Evolutionary conservation across 2,113 vertebrate species (phyloP), one percentile per base, ranked within the genome.

Genomic region (Chiloscyllium plagiosum): DNA sequence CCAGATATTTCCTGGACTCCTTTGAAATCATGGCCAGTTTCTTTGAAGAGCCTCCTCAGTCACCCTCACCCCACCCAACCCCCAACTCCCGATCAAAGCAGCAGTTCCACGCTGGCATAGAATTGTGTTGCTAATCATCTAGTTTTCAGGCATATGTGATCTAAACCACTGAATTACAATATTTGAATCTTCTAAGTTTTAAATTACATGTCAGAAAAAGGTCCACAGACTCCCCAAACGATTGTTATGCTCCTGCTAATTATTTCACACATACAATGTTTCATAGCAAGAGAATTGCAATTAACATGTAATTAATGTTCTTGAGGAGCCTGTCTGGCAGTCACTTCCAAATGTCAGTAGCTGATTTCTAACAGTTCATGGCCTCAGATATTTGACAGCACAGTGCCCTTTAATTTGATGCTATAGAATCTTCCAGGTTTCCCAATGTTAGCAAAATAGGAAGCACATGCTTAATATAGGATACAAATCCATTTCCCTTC

Each of bases 1-100:
- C 56, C 89, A 92, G 13, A 66, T 92, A n/a, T 92, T 61, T 66
- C 56, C 89, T 65, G 61, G 29, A 33, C 65, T n/a, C 33, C 56
- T 66, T 92, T 92, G 89, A 92, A 92, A 92, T 20, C 24, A 17
- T 66, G 61, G 89, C 89, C 89, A 92, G 29, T 61, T 66, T 92
- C 56, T 66, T 66, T 92, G 89, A 92, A 92, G 33, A 92, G n/a
- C 33, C 19, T 76, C 7, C 72, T 33, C 29, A 29, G 26, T 33
- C 24, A 72, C 70, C 26, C 6, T 26, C 72, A 33, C 72, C 24
- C 29, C 29, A 29, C 29, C 29, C 72, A 26, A 29, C 26, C 26
- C 29, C 72, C 12, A 26, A 76, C 12, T 33, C 56, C 56, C 15
- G 19, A 92, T 92, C 56, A 92, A n/a, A 92, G 56, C 56, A 92